Evolutionary conservation across 2,113 vertebrate genomes (phyloP), one percentile per base, ranked within the genome.

Genomic region (Verasper variegatus): DNA sequence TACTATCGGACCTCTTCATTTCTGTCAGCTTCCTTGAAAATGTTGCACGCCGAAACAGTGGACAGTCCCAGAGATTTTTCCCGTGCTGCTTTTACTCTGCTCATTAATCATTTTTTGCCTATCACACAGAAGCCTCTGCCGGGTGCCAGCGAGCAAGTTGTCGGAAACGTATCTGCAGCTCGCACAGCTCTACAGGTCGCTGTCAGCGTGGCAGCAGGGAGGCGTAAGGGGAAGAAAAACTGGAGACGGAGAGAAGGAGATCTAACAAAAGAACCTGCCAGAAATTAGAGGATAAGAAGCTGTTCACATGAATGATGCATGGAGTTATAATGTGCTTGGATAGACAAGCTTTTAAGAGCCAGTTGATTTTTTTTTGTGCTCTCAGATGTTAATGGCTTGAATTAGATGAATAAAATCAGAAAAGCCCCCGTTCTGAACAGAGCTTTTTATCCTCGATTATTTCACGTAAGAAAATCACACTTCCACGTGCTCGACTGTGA

Each of bases 21-120:
- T 88, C 65, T 71, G 59, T 71, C 77, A 68, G 6, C n/a, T 57
- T 51, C 26, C 55, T 62, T 42, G 40, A 37, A 85, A 78, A 79
- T 62, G 59, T 35, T 31, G 21, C 23, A 5, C 31, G 5, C 31
- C 21, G 20, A 52, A 52, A 65, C 63, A 69, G 26, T 51, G 40
- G 71, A 66, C 17, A 27, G 76, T 73, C 72, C 83, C 83, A 57
- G 71, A 68, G 26, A 21, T 57, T 70, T 76, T 84, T 13, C 61
- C 80, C 71, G 65, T 24, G 71, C 58, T 76, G 72, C 75, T 80
- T 83, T 88, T 55, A 76, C 54, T 77, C 63, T 70, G 58, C 81
- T 92, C 88, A 84, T 93, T 92, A 90, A 92, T 92, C 91, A 92
- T 91, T 71, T 81, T 71, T 81, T 85, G 77, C 76, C 86, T 77